Evolutionary conservation across 53 echinoderm and acorn worm genomes (phyloP).

Genomic region (Glandiceps talaboti): DNA sequence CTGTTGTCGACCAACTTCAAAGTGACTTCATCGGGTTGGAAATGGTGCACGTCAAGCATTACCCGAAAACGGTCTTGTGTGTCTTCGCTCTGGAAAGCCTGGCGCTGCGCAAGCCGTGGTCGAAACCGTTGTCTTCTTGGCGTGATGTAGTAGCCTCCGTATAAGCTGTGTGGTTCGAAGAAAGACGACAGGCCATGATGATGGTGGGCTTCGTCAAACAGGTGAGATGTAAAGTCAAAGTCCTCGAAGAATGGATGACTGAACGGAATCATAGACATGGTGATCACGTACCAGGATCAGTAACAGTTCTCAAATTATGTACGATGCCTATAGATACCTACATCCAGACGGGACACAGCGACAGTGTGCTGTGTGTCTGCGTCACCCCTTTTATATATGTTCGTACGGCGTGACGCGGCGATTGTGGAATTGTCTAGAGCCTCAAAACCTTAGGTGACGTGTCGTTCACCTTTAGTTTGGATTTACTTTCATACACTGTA

Average conservation of each 20-base stretch:
- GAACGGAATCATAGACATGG: not conserved
- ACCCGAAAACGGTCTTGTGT: not conserved
- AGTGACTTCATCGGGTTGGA: not conserved
- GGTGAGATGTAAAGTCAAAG: not conserved
- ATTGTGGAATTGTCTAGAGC: too few species aligned
- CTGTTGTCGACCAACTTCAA: not conserved
- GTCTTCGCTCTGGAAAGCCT: not conserved
- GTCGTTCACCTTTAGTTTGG: too few species aligned
- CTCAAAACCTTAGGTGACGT: too few species aligned
- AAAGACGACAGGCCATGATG: not conserved
- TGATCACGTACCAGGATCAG: too few species aligned
- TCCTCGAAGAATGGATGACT: not conserved
- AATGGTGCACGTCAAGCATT: not conserved
- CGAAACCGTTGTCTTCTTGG: not conserved
- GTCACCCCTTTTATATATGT: too few species aligned
- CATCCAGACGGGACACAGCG: too few species aligned
- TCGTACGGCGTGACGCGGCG: too few species aligned
- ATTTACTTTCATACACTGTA: too few species aligned
- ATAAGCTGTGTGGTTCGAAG: not conserved
- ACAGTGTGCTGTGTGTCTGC: too few species aligned
- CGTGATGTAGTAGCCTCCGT: not conserved
- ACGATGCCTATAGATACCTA: too few species aligned
- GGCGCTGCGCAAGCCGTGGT: not conserved
- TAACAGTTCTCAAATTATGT: too few species aligned
- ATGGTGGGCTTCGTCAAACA: not conserved